A percentile compares a stretch with the other conserved stretches of the same genome.
Conservation (phyloP, 2,113 vertebrate species). For the Leptocoma aspasia region DNA sequence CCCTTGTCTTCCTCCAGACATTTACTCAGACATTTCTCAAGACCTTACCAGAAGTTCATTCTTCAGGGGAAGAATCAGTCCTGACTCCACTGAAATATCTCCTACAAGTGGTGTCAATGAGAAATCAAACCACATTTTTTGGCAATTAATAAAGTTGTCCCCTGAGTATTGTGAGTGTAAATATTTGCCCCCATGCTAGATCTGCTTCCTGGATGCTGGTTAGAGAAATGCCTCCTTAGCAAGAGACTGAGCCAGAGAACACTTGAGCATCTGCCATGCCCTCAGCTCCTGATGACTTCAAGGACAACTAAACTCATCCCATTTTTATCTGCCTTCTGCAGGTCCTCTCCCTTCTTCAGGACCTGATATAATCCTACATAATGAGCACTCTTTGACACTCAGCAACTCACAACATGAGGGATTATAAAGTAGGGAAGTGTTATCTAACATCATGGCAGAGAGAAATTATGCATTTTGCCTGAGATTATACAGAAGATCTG, state of each 20-base stretch:
- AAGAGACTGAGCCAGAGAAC: background rate
- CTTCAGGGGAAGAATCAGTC: background rate
- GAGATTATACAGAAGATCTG: background rate
- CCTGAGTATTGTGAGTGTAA: background rate
- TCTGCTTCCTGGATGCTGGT: background rate
- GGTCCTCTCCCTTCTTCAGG: background rate
- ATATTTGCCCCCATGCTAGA: background rate
- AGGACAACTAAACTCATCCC: background rate
- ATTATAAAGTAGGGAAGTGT: background rate
- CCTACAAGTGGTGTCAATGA: background rate
- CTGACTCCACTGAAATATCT: background rate
- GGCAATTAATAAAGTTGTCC: background rate
- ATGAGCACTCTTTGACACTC: background rate
- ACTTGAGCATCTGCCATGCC: background rate
- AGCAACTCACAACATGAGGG: background rate
- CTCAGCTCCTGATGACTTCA: background rate
- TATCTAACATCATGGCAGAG: background rate
- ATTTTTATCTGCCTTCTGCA: background rate
- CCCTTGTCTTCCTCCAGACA: background rate
- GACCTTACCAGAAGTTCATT: background rate
- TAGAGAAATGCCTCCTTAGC: background rate
- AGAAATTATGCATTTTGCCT: background rate
- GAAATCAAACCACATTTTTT: background rate
- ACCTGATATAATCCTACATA: background rate
- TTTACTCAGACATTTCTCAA: background rate